These are phyloP conservation scores for Graphium colonna DNA, from an alignment of 2,888 invertebrate genomes.

Conservation along the genomic window DNA sequence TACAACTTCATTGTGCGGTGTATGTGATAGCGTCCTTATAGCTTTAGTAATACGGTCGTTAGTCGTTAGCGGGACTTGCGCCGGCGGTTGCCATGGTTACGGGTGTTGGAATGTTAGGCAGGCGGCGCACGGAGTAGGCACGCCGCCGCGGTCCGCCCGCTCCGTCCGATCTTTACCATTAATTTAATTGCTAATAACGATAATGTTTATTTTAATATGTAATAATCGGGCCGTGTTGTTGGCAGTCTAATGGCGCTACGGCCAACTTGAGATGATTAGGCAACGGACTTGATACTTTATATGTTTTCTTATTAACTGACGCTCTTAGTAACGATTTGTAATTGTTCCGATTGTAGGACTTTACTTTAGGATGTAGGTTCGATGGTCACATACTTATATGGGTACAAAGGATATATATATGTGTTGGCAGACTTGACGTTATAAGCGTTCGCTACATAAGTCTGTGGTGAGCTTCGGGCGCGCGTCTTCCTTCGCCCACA, in stretches of 20 bases:
- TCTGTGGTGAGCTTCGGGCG: too few species aligned
- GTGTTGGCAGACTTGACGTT: too few species aligned
- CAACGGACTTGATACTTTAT: slow-evolving; percentile 7
- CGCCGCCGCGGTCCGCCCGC: slow-evolving; percentile 52
- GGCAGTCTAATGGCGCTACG: slow-evolving; percentile 10
- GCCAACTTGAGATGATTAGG: slow-evolving; percentile 7
- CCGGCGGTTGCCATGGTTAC: slow-evolving; percentile 81
- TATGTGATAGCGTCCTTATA: slow-evolving; percentile 55
- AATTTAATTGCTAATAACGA: slow-evolving; percentile 47
- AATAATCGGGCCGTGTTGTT: slow-evolving; percentile 15
- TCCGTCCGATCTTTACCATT: slow-evolving; percentile 60
- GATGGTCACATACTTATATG: too few species aligned
- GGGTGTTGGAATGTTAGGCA: slow-evolving; percentile 58
- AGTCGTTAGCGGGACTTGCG: slow-evolving; percentile 53
- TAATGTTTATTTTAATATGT: slow-evolving; percentile 27
- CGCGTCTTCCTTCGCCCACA: slow-evolving; percentile 17
- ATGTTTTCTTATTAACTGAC: slow-evolving; percentile 4
- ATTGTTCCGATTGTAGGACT: too few species aligned
- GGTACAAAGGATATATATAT: too few species aligned
- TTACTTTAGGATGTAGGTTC: too few species aligned
- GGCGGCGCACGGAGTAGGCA: slow-evolving; percentile 37
- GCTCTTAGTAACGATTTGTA: neutral
- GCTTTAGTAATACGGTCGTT: slow-evolving; percentile 57
- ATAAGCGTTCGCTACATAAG: too few species aligned
- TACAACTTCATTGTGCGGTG: slow-evolving; percentile 70